Base-by-base conservation (phyloP, 2,797 vertebrate genomes). In the Gymnoscopelus microlampas region DNA sequence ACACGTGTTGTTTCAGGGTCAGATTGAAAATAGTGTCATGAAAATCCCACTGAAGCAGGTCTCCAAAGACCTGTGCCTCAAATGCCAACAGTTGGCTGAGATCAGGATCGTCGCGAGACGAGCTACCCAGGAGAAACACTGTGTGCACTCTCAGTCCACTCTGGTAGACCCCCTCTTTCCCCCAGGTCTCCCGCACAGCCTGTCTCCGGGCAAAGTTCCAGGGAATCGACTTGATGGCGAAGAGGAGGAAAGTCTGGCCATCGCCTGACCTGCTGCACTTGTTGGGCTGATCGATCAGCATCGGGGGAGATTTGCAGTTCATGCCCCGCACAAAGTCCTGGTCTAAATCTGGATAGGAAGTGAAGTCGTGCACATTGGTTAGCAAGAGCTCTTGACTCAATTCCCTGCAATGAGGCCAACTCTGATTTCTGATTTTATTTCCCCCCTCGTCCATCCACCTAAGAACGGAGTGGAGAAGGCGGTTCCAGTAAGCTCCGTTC, bases 1-100 rank as follows among this genome's bases (percentile, higher is more conserved):
- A 90, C 63, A 89, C 66, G 14, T 92, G 86, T 81, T 95, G 93
- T 74, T 97, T 97, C 7, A 97, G 91, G 0, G 94, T 95, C 83
- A 95, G 80, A 79, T 97, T 97, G 65, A 94, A 91, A 24, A 96
- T 81, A 0, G 94, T 93, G 0, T 97, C 96, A 0, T 88, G 39
- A 55, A 96, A 96, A 76, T 96, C 95, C 95, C 96, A 96, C 81
- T 95, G 93, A 49, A 97, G 85, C 24, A 97, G 4, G 78, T 97
- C 96, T 0, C 76, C 19, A 3, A 85, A 93, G n/a, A 32, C 73
- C 19, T 0, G 61, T 0, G 94, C 91, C 77, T 97, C 96, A n/a
- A 89, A 92, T 0, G 69, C 70, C 66, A 96, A 53, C 66, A 96
- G 76, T 0, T 60, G 11, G 3, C 70, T 35, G 3, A 97, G 74